Base-by-base conservation (phyloP, 2,797 vertebrate species). In the Nyctibius grandis region DNA sequence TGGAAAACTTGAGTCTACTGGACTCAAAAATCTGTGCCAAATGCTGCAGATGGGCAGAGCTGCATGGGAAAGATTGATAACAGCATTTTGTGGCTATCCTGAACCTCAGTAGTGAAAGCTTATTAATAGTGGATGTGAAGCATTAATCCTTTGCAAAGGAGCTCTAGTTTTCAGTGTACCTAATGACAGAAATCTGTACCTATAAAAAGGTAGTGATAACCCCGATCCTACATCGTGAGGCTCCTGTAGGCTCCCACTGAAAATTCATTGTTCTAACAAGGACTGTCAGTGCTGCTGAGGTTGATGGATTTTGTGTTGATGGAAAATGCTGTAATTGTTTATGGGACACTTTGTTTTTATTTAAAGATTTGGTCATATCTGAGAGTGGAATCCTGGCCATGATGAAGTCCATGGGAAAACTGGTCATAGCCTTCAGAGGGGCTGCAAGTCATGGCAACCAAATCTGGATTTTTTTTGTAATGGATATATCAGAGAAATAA, bases 1-100 rank as follows among this genome's bases (percentile, higher is more conserved):
- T 93, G 93, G 40, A 94, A 95, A 93, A 83, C 61, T 72, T 0
- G 0, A 47, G 33, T 79, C 70, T 79, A 82, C 92, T 57, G 56
- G 89, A 74, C 64, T 95, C 80, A 31, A 78, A 82, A 92, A 65
- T 54, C 44, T 72, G 26, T 91, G 88, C 93, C 91, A 92, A 92
- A 59, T 77, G 36, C 78, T 91, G 92, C 69, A 85, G 68, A 78
- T 74, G 75, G 89, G 68, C 86, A 91, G 79, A 88, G 47, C 72
- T 92, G 67, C 51, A 36, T 2, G 3, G 65, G 48, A 36, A 76
- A 44, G 70, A 56, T 14, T 67, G 65, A 61, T 63, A 84, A 13
- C 11, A 81, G 59, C 15, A 29, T 60, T 84, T 57, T 69, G 69
- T 73, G 82, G 42, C 53, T 93, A 53, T 82, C 48, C 61, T 89